A percentile compares a stretch with the other conserved stretches of the same genome.
Evolutionary conservation across 2,888 invertebrate species (phyloP).

Genomic region (Pemphredon lugubris): DNA sequence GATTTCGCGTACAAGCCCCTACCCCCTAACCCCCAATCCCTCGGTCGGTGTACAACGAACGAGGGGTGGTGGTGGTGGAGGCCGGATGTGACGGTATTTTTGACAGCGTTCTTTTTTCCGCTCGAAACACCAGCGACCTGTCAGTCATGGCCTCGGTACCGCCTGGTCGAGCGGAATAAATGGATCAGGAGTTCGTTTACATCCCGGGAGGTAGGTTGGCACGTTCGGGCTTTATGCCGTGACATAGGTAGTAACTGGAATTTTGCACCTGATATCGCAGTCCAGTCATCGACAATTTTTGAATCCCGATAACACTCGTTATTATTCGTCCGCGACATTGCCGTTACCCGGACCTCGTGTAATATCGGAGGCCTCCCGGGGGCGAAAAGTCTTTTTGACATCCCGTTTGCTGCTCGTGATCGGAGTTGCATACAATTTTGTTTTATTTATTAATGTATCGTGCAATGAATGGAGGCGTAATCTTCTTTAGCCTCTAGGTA

Average conservation of each 20-base stretch:
- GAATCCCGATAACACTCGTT: not conserved
- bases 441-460: too few species aligned
- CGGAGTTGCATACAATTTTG: too few species aligned
- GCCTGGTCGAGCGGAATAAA: slow-evolving; percentile 62
- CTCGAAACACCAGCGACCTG: slow-evolving; percentile 37
- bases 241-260: not conserved
- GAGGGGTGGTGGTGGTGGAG: too few species aligned
- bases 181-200: slow-evolving; percentile 57
- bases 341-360: too few species aligned
- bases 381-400: too few species aligned
- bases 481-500: too few species aligned
- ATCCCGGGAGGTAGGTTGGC: slow-evolving; percentile 39
- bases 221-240: slow-evolving; percentile 9
- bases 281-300: slow-evolving; percentile 15
- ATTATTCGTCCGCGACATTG: not conserved
- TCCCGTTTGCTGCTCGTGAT: too few species aligned
- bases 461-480: too few species aligned
- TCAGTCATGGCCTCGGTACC: slow-evolving; percentile 53
- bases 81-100: slow-evolving; percentile 24
- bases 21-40: too few species aligned
- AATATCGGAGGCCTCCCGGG: too few species aligned
- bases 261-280: not conserved
- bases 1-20: too few species aligned
- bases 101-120: slow-evolving; percentile 28
- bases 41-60: too few species aligned